Percentiles rank a stretch among this genome's conserved stretches.
phyloP scores from a whole-genome alignment of 2,113 vertebrate genomes.

The Pagrus major region DNA sequence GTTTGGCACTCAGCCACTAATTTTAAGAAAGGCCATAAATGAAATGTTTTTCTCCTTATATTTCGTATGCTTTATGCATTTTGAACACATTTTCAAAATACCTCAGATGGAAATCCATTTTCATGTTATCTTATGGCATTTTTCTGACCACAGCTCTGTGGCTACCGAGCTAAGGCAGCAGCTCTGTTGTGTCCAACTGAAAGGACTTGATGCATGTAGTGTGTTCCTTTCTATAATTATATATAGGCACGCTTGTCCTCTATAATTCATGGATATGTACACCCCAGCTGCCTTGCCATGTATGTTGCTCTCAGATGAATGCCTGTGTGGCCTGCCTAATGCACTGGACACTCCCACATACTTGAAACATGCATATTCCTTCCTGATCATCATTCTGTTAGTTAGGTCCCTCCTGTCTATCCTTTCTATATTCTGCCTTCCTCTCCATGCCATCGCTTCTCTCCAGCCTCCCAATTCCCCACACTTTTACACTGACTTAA shows the following conservation, averaged over 20 bases:
- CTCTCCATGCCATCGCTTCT: not conserved
- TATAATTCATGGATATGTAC: constrained; percentile 65
- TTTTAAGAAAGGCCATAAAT: not conserved
- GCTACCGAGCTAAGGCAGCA: constrained; percentile 17
- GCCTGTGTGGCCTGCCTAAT: constrained; percentile 43
- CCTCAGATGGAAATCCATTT: not conserved
- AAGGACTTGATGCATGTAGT: constrained; percentile 32
- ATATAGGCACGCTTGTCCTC: constrained; percentile 29
- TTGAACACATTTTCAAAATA: not conserved
- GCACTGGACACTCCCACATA: constrained; percentile 36
- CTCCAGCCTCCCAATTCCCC: constrained; percentile 33
- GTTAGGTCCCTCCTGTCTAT: constrained; percentile 1
- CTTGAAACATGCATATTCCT: constrained; percentile 34
- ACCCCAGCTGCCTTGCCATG: constrained; percentile 25
- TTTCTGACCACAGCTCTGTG: not conserved
- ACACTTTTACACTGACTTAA: constrained; percentile 21
- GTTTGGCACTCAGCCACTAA: not conserved
- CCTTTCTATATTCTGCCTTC: not conserved
- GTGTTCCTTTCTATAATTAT: constrained; percentile 39
- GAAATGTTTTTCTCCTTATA: not conserved
- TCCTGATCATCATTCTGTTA: constrained; percentile 27
- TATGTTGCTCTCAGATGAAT: constrained; percentile 45
- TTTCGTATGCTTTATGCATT: not conserved
- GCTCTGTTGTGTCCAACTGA: constrained; percentile 30
- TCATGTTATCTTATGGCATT: not conserved